phyloP scores from a whole-genome alignment of 2,888 invertebrate genomes.

The Melieria picta region DNA sequence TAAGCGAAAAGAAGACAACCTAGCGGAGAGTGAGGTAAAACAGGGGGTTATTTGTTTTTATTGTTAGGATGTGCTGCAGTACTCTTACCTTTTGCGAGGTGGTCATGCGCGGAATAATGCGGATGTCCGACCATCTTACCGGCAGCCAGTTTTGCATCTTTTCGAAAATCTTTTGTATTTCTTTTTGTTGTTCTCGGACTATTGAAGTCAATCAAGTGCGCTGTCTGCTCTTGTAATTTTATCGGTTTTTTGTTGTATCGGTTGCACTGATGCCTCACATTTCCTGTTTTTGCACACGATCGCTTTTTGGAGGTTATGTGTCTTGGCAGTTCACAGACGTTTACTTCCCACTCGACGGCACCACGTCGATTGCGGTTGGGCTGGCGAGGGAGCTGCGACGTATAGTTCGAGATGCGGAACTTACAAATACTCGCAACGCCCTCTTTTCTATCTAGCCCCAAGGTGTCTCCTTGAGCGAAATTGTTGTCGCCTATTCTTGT shows the following conservation, averaged over 20 bases:
- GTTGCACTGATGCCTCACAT: too few relatives aligned
- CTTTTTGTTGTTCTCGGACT: neutral
- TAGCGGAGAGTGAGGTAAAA: conserved; percentile 38
- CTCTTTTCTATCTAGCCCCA: too few relatives aligned
- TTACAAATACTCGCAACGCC: too few relatives aligned
- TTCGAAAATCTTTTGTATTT: conserved; percentile 12
- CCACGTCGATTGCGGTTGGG: too few relatives aligned
- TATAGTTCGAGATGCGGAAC: too few relatives aligned
- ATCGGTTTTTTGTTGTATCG: too few relatives aligned
- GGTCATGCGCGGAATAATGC: conserved; percentile 60
- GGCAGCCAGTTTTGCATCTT: conserved; percentile 53
- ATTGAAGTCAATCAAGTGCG: neutral
- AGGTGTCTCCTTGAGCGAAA: too few relatives aligned
- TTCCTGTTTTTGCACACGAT: conserved; percentile 11
- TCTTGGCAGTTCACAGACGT: too few relatives aligned
- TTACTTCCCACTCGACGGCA: too few relatives aligned
- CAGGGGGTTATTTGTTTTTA: neutral
- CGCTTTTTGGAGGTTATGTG: conserved; percentile 24
- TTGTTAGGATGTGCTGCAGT: neutral
- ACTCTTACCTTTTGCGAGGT: conserved; percentile 63
- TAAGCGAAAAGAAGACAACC: conserved; percentile 67
- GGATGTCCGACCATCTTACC: conserved; percentile 52
- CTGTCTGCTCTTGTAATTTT: too few relatives aligned
- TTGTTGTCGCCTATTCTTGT: too few relatives aligned
- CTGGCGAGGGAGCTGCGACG: too few relatives aligned